Evolutionary conservation across 2,888 invertebrate species (phyloP).

Genomic region (Sisyra nigra): DNA sequence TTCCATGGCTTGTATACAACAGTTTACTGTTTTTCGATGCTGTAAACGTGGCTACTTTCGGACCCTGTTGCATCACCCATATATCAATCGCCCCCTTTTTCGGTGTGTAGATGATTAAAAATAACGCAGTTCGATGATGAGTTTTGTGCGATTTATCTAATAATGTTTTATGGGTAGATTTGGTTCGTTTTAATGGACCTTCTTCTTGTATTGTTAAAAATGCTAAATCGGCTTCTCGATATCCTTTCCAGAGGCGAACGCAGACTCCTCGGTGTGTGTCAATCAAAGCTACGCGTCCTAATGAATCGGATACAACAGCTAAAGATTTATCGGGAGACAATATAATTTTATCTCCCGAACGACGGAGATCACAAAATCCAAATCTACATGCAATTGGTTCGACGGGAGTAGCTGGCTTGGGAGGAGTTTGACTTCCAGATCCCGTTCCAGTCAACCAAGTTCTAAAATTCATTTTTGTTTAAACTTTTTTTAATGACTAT

Average conservation of each 20-base stretch:
- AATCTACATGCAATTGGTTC: conserved; percentile 65
- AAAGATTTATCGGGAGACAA: conserved; percentile 66
- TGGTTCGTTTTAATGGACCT: conserved; percentile 20
- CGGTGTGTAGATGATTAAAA: conserved; percentile 85
- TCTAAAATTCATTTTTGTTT: conserved; percentile 18
- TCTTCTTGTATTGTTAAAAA: conserved; percentile 75
- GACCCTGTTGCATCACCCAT: conserved; percentile 80
- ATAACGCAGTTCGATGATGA: conserved; percentile 42
- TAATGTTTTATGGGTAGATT: conserved; percentile 18
- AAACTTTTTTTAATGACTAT: not conserved
- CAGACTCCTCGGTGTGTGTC: conserved; percentile 68
- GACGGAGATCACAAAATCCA: conserved; percentile 62
- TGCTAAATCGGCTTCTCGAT: conserved; percentile 87
- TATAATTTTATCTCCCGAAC: conserved; percentile 58
- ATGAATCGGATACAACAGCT: conserved; percentile 68
- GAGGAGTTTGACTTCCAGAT: conserved; percentile 22
- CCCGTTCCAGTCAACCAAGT: conserved; percentile 37
- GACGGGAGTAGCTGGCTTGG: conserved; percentile 36
- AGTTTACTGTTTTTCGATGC: conserved; percentile 73
- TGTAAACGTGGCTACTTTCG: conserved; percentile 78
- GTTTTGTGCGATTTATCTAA: conserved; percentile 14
- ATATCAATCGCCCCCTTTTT: conserved; percentile 86
- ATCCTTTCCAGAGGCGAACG: conserved; percentile 86
- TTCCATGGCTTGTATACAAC: conserved; percentile 63
- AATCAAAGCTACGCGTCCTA: conserved; percentile 75